Conservation (phyloP, 1,140 invertebrate species). For the Alviniconcha marisindica region DNA sequence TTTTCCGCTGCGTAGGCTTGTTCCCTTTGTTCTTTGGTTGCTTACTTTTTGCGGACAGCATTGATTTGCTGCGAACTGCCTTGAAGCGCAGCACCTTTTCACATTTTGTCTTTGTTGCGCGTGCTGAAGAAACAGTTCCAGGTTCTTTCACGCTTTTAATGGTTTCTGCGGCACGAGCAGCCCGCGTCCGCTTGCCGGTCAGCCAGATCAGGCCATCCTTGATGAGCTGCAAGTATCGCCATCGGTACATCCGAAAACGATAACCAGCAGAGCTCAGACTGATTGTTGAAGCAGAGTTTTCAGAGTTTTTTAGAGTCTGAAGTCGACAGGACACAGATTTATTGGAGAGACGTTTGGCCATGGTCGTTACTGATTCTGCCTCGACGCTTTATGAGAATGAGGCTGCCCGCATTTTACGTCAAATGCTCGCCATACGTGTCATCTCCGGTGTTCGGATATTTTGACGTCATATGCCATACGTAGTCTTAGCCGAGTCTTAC, state of each 20-base stretch:
- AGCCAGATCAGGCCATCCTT: conserved; percentile 14
- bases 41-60: no score
- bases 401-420: neutral
- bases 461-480: no score
- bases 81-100: neutral
- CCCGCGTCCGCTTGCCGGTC: conserved; percentile 6
- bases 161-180: neutral
- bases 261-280: neutral
- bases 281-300: neutral
- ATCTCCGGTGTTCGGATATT: no score
- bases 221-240: conserved; percentile 9
- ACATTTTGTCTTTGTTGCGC: neutral
- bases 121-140: no score
- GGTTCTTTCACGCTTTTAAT: neutral
- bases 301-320: neutral
- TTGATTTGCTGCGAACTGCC: no score
- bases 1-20: no score
- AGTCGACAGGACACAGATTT: neutral
- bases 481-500: no score
- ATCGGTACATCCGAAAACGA: neutral
- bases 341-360: neutral
- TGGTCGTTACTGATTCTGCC: neutral
- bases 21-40: no score
- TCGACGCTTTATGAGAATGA: neutral
- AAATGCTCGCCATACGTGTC: no score